These are phyloP conservation scores for Lipotes vexillifer DNA, from an alignment of 2,113 vertebrate genomes.

Conservation along the genomic window DNA sequence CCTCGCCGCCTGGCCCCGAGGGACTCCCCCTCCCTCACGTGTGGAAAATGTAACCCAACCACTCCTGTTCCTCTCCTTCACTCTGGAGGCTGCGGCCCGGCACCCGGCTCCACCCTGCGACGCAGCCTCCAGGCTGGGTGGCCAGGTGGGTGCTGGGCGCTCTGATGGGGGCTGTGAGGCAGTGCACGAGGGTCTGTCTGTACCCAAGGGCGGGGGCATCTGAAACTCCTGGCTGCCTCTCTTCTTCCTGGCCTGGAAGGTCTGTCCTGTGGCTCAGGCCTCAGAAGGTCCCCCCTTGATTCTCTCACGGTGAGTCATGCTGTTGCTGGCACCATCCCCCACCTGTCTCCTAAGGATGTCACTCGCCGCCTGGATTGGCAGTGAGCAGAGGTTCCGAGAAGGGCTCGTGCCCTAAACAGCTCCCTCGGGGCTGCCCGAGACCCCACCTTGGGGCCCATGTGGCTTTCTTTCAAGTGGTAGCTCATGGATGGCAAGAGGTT, in stretches of 20 bases:
- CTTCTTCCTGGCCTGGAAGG: background rate
- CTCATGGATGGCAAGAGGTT: background rate
- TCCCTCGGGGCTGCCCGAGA: background rate
- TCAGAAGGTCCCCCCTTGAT: background rate
- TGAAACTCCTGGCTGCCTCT: background rate
- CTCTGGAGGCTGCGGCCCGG: accelerated
- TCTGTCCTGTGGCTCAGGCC: background rate
- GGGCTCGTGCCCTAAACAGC: background rate
- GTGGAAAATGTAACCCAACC: background rate
- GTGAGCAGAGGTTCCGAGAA: background rate
- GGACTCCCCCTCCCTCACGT: background rate
- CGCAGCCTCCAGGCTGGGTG: background rate
- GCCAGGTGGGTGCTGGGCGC: no score
- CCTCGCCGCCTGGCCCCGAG: accelerated
- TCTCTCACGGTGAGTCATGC: background rate
- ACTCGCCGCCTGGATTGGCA: background rate
- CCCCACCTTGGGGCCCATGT: background rate
- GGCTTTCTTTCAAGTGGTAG: background rate
- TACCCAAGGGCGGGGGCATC: no score
- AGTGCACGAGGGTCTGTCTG: background rate
- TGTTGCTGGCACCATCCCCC: background rate
- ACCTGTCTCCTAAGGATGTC: background rate
- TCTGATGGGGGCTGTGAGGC: no score
- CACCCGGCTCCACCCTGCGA: no score
- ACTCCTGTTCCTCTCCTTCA: background rate